Base-by-base conservation (phyloP, 2,113 vertebrate genomes). In the Labeo catla region DNA sequence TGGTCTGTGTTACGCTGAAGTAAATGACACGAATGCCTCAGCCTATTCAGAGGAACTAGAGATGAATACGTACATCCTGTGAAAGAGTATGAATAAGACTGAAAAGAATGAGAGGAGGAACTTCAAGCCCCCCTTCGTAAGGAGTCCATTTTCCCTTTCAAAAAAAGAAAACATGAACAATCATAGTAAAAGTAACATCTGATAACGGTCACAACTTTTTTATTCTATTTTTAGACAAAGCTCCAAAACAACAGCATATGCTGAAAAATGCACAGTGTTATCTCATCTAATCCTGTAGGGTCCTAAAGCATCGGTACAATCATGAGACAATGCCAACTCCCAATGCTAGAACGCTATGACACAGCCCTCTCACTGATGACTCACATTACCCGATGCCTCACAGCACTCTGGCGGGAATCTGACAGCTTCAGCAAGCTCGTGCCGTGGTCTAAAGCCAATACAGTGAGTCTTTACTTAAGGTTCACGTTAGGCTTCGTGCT, bases 301-400 rank as follows among this genome's bases (percentile, higher is more conserved):
- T 68, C 39, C 68, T 72, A n/a, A 59, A n/a, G 36, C 28, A 39
- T 43, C 15, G 19, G 68, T 8, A 1, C 15, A 36, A 19, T 72
- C 68, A 36, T 52, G 13, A 77, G 76, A 52, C 76, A 34, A 11
- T 13, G 45, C 21, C 45, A 15, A 74, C 45, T 15, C 23, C 8
- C 13, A 34, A 52, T 16, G 49, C 76, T 54, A 77, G 47, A 19
- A 15, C 4, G 15, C 72, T 49, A 16, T 36, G 79, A 52, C 63
- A 66, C 76, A 78, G 76, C 34, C 77, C 21, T 45, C 39, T 43
- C 47, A 68, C 47, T 36, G 80, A 82, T 82, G 80, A 68, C 80
- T 82, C 80, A 68, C n/a, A 82, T 52, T 82, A 9, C 47, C 80
- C 80, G 52, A 70, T 34, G 19, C 11, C 61, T 36, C 43, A 52